These are phyloP conservation scores for Oophaga sylvatica DNA, from an alignment of 2,797 vertebrate species.

Conservation along the genomic window DNA sequence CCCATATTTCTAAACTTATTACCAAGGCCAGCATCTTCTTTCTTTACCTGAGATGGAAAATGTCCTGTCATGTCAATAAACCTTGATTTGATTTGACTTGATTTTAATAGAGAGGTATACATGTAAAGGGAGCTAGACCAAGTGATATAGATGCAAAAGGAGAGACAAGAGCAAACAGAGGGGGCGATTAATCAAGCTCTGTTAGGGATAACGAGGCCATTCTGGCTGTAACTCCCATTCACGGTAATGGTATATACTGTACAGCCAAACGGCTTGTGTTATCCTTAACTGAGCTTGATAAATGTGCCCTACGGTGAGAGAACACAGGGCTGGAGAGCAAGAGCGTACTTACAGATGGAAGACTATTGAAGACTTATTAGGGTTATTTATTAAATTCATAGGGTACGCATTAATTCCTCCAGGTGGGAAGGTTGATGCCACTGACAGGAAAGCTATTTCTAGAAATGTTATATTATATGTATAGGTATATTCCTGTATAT, in stretches of 20 bases:
- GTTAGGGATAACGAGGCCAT: conserved; percentile 54
- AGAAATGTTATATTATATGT: not conserved
- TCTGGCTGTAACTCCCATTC: conserved; percentile 50
- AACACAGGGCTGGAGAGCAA: conserved; percentile 31
- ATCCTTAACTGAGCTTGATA: conserved; percentile 55
- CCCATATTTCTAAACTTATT: conserved; percentile 40
- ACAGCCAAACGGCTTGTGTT: conserved; percentile 49
- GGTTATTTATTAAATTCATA: conserved; percentile 44
- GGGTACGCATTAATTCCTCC: conserved; percentile 30
- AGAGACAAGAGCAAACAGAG: conserved; percentile 51
- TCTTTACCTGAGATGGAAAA: conserved; percentile 44
- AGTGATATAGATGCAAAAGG: conserved; percentile 40
- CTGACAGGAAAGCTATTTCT: not conserved
- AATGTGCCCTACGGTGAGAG: conserved; percentile 43
- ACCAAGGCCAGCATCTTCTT: conserved; percentile 41
- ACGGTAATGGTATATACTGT: conserved; percentile 55
- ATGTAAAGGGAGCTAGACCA: conserved; percentile 35
- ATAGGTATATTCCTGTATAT: too few species aligned
- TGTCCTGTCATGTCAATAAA: conserved; percentile 57
- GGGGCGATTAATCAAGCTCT: conserved; percentile 52
- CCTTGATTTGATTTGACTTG: conserved; percentile 56
- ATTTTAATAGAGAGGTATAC: conserved; percentile 51
- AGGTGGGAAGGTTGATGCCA: not conserved
- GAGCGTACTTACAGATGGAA: conserved; percentile 28
- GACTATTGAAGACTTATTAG: conserved; percentile 49